Percentiles rank a stretch among this genome's conserved stretches.
Conservation (phyloP, 2,113 vertebrate species). For the Oreocharis arfaki region DNA sequence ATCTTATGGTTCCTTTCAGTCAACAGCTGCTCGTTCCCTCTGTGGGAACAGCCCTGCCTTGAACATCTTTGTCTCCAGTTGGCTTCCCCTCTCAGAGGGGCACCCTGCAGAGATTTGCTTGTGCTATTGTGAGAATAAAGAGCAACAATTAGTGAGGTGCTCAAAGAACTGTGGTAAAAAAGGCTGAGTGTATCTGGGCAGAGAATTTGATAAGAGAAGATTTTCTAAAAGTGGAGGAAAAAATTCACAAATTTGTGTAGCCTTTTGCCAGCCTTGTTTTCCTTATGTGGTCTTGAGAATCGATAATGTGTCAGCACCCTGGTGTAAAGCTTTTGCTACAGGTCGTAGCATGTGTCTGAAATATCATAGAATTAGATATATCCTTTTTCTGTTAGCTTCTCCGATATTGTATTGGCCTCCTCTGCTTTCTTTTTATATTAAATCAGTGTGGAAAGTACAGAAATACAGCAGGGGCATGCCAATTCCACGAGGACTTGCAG, state of each 20-base stretch:
- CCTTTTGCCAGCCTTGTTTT: conserved; percentile 9
- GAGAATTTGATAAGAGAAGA: neutral
- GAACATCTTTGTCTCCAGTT: neutral
- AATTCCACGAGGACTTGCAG: neutral
- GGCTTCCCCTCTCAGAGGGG: neutral
- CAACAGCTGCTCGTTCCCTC: neutral
- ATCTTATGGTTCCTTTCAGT: neutral
- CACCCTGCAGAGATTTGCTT: neutral
- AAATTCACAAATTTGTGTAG: neutral
- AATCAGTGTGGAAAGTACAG: neutral
- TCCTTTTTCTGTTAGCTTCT: conserved; percentile 30
- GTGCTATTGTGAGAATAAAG: neutral
- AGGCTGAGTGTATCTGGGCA: neutral
- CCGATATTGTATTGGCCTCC: neutral
- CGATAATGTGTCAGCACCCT: conserved; percentile 38
- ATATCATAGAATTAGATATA: conserved; percentile 36
- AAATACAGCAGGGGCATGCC: neutral
- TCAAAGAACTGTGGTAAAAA: neutral
- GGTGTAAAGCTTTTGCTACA: conserved; percentile 53
- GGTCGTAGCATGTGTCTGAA: conserved; percentile 42
- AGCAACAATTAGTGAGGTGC: neutral
- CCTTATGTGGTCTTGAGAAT: conserved; percentile 12
- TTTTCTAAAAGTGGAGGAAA: neutral
- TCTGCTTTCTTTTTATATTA: conserved; percentile 19
- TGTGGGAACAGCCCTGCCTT: neutral